Conservation (phyloP, 2,888 invertebrate species). For the Antheraea assamensis region DNA sequence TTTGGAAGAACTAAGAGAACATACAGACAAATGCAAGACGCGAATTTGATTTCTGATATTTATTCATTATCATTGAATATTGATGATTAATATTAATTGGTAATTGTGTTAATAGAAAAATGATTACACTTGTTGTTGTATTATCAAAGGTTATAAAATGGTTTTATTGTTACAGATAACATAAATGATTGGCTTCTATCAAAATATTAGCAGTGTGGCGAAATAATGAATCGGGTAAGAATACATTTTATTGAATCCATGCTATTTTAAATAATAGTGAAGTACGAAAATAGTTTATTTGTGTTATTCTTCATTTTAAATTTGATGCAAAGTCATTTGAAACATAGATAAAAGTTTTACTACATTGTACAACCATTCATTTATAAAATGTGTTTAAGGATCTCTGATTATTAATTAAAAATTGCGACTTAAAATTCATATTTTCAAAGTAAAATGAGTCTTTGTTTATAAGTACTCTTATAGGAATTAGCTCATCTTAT, state of each 20-base stretch:
- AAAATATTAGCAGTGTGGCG: slow-evolving; percentile 38
- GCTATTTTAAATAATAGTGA: neutral
- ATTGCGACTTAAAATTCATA: neutral
- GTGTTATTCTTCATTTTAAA: neutral
- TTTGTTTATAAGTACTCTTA: too few relatives aligned
- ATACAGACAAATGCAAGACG: too few relatives aligned
- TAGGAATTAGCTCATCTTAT: too few relatives aligned
- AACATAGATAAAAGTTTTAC: neutral
- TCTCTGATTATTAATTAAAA: neutral
- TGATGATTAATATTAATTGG: too few relatives aligned
- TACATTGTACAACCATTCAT: neutral
- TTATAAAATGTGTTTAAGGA: neutral
- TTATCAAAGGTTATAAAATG: slow-evolving; percentile 22
- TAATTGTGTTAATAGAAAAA: slow-evolving; percentile 22
- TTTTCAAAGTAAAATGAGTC: too few relatives aligned
- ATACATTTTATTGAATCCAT: neutral
- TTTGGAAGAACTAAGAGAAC: too few relatives aligned
- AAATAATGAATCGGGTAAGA: slow-evolving; percentile 71
- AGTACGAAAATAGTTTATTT: neutral
- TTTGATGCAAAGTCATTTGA: neutral
- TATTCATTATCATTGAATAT: too few relatives aligned
- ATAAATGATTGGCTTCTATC: slow-evolving; percentile 52
- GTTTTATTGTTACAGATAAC: slow-evolving; percentile 58
- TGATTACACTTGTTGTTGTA: slow-evolving; percentile 25
- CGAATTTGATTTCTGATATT: too few relatives aligned